phyloP scores from a whole-genome alignment of 2,888 invertebrate species.

The Mythimna vitellina region DNA sequence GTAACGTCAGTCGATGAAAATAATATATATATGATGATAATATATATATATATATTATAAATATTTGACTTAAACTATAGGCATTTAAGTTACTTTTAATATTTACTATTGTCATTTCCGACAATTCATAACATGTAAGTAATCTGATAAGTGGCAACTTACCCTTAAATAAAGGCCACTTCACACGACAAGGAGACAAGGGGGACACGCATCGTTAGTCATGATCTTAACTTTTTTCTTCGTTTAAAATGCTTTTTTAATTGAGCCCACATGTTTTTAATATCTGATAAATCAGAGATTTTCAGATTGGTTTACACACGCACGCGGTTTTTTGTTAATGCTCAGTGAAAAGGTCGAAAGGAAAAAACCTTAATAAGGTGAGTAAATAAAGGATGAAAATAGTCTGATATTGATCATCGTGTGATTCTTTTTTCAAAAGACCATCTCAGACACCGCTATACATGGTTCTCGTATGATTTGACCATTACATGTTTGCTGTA shows the following conservation, averaged over 20 bases:
- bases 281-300: conserved; percentile 82
- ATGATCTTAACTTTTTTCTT: conserved; percentile 72
- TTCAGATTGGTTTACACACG: conserved; percentile 75
- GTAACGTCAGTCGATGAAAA: too few relatives aligned
- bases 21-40: too few relatives aligned
- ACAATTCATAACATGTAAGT: background rate
- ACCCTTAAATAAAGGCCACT: conserved; percentile 77
- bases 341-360: conserved; percentile 18
- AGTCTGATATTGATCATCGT: background rate
- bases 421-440: too few relatives aligned
- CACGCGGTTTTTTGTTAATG: conserved; percentile 56
- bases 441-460: too few relatives aligned
- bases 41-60: too few relatives aligned
- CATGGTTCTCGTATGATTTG: too few relatives aligned
- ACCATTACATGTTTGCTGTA: too few relatives aligned
- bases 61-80: too few relatives aligned
- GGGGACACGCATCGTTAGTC: conserved; percentile 75
- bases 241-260: conserved; percentile 79
- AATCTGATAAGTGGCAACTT: background rate
- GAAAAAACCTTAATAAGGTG: background rate
- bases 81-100: too few relatives aligned
- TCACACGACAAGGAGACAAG: conserved; percentile 76
- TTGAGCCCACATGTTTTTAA: conserved; percentile 84
- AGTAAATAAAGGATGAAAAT: conserved; percentile 25
- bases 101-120: too few relatives aligned